These are phyloP conservation scores for Noctua pronuba DNA, from an alignment of 2,888 invertebrate genomes.

Conservation along the genomic window DNA sequence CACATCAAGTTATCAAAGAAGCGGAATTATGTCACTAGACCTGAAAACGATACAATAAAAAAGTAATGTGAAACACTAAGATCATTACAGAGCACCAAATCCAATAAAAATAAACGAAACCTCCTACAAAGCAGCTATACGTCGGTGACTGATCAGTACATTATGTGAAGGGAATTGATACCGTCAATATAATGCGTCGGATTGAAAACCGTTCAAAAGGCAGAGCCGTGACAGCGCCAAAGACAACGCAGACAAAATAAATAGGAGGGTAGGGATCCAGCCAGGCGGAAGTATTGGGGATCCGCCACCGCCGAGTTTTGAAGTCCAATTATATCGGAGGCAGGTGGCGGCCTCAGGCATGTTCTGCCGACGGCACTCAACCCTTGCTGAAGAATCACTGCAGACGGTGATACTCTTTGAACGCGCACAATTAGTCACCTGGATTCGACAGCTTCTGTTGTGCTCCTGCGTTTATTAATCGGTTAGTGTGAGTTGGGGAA, in stretches of 20 bases:
- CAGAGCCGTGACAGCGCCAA: conserved; percentile 85
- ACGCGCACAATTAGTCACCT: conserved; percentile 57
- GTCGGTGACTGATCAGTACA: conserved; percentile 67
- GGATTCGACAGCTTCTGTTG: conserved; percentile 43
- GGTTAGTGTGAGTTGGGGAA: conserved; percentile 7
- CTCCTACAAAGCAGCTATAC: conserved; percentile 41
- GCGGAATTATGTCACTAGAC: background rate
- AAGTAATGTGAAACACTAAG: background rate
- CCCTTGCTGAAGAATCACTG: conserved; percentile 61
- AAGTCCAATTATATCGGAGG: conserved; percentile 90
- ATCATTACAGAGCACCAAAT: conserved; percentile 37
- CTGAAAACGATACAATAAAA: background rate
- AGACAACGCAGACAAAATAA: conserved; percentile 89
- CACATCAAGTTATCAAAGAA: background rate
- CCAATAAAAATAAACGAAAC: conserved; percentile 53
- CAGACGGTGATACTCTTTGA: conserved; percentile 48
- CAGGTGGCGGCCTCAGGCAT: conserved; percentile 78
- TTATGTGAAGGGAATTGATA: conserved; percentile 85
- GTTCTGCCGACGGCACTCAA: conserved; percentile 54
- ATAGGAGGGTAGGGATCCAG: conserved; percentile 85
- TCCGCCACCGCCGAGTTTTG: conserved; percentile 88
- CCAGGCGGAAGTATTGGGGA: conserved; percentile 90
- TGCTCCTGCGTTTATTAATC: conserved; percentile 30
- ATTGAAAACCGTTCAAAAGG: conserved; percentile 87
- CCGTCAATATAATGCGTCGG: conserved; percentile 86